Evolutionary conservation across 2,797 vertebrate species (phyloP).

Genomic region (Synanceia verrucosa): DNA sequence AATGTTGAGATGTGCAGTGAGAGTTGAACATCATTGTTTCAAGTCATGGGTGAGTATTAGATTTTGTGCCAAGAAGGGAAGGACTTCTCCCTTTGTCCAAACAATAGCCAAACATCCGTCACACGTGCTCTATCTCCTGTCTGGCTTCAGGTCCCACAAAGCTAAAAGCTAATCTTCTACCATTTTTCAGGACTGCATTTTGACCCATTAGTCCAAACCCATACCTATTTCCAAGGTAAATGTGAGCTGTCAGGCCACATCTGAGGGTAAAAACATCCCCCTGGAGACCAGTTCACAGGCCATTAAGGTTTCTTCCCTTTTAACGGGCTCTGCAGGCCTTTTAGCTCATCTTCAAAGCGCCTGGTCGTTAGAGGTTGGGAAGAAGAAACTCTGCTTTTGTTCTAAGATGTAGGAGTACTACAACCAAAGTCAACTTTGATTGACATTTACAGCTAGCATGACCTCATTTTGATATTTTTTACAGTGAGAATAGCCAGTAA

Average conservation of each 20-base stretch:
- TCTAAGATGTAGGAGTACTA: background rate
- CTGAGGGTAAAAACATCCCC: background rate
- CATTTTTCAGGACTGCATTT: background rate
- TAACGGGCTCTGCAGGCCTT: background rate
- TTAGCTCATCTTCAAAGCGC: conserved; percentile 2
- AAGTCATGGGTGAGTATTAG: background rate
- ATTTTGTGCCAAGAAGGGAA: background rate
- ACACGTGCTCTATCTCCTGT: no score
- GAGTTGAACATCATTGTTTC: background rate
- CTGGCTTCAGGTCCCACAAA: background rate
- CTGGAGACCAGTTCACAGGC: background rate
- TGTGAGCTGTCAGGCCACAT: background rate
- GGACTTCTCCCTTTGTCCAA: no score
- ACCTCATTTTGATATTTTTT: no score
- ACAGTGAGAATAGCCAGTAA: background rate
- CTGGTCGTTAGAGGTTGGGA: background rate
- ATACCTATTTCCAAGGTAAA: background rate
- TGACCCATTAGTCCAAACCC: background rate
- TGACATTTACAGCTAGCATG: background rate
- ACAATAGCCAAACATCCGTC: no score
- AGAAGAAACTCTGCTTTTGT: background rate
- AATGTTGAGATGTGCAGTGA: background rate
- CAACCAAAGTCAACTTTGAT: background rate
- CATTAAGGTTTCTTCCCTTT: background rate
- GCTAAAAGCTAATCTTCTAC: background rate